Evolutionary conservation across 2,888 invertebrate species (phyloP), one percentile per base, ranked within the genome.

Genomic region (Pseudococcus jackbeardsleyi): DNA sequence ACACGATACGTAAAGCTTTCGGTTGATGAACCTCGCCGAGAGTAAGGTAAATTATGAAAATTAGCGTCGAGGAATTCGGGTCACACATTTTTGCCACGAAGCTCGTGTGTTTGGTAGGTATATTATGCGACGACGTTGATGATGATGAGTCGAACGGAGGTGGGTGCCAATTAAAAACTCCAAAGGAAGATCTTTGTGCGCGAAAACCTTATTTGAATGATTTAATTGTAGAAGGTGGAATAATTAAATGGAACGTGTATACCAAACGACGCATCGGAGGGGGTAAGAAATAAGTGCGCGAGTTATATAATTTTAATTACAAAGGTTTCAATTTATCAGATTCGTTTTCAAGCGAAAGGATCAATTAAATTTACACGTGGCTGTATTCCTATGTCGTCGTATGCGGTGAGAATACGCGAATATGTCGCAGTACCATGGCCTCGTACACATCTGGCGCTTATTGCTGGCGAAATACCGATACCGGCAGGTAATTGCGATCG

Each of bases 141-240:
- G 64, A 64, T 22, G 64, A 64, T 19, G 22, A 64, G 64, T 22
- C 22, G 64, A 64, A 19, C 50, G 11, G 72, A 33, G 72, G 72
- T 39, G 33, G 33, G 79, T 82, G 19, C 39, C 79, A 82, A 82
- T 82, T 82, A 82, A 82, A 82, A 82, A 82, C 79, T 26, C 79
- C 79, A 46, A 82, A 82, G 46, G 42, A 46, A 82, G 79, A 72
- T 72, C 64, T 64, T 64, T 72, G 72, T 72, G 72, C 33, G 79
- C 79, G 42, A 82, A 6, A 77, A 77, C 77, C 77, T 77, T 77
- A 77, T 39, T 46, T 19, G 79, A 33, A 82, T 82, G 79, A 82
- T 82, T 82, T 82, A 82, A 82, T 82, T 82, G 79, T 46, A 82
- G 19, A 46, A 82, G 79, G 79, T 82, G 79, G 79, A 82, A 82